phyloP scores from a whole-genome alignment of 2,113 vertebrate genomes.

The Balaeniceps rex region DNA sequence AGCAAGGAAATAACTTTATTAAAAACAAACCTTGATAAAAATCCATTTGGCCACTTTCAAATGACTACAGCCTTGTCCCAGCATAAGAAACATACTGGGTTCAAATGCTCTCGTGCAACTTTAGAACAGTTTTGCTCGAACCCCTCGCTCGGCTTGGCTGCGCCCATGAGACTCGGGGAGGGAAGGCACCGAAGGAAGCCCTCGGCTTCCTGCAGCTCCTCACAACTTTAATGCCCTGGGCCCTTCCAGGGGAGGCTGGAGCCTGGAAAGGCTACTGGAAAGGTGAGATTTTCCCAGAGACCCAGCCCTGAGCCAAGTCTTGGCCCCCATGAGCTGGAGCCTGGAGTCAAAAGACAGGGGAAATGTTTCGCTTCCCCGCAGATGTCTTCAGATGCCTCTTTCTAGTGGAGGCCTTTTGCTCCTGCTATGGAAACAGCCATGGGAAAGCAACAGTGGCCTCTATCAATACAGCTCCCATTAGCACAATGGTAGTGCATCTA shows the following conservation, averaged over 20 bases:
- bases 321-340: neutral
- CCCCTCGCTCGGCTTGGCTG: neutral
- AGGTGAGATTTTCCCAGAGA: neutral
- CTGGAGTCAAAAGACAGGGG: neutral
- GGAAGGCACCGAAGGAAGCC: neutral
- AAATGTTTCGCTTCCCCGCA: neutral
- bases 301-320: neutral
- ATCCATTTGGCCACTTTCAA: conserved; percentile 24
- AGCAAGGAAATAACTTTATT: conserved; percentile 64
- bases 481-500: neutral
- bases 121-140: neutral
- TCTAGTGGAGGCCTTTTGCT: neutral
- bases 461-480: neutral
- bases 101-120: neutral
- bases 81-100: neutral
- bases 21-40: conserved; percentile 57
- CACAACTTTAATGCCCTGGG: neutral
- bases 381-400: neutral
- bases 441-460: neutral
- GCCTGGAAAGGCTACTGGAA: neutral
- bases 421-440: neutral
- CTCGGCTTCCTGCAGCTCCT: neutral
- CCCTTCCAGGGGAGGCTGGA: neutral
- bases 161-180: neutral
- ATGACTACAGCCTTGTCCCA: conserved; percentile 16